These are phyloP conservation scores for Bimastos eiseni DNA, from an alignment of 2,888 invertebrate genomes.

Conservation along the genomic window DNA sequence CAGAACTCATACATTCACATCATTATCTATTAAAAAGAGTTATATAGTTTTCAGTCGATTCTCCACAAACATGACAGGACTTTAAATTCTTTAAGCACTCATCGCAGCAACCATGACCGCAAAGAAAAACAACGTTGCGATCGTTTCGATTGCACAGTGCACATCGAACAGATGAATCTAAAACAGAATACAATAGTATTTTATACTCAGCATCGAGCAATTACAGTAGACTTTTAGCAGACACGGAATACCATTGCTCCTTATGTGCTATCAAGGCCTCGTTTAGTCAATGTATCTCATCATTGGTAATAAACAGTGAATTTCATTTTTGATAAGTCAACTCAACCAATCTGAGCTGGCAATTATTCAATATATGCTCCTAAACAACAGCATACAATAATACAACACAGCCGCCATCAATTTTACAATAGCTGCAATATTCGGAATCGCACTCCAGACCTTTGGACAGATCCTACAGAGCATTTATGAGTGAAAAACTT, in stretches of 20 bases:
- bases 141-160: background rate
- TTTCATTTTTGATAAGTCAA: background rate
- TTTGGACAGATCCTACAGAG: too few species aligned
- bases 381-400: too few species aligned
- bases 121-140: background rate
- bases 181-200: background rate
- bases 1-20: background rate
- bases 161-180: background rate
- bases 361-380: too few species aligned
- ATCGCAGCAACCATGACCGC: constrained; percentile 7
- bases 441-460: too few species aligned
- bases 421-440: too few species aligned
- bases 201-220: background rate
- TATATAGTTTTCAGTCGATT: background rate
- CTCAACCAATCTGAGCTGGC: too few species aligned
- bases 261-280: too few species aligned
- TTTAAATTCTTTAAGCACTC: background rate
- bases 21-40: background rate
- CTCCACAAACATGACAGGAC: background rate
- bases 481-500: too few species aligned
- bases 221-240: background rate
- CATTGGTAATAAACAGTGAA: too few species aligned
- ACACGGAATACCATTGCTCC: too few species aligned
- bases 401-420: too few species aligned
- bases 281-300: too few species aligned